Percentiles rank a stretch among this genome's conserved stretches.
Conservation (phyloP, 2,797 vertebrate genomes). For the Schizothorax lantsangensis region DNA sequence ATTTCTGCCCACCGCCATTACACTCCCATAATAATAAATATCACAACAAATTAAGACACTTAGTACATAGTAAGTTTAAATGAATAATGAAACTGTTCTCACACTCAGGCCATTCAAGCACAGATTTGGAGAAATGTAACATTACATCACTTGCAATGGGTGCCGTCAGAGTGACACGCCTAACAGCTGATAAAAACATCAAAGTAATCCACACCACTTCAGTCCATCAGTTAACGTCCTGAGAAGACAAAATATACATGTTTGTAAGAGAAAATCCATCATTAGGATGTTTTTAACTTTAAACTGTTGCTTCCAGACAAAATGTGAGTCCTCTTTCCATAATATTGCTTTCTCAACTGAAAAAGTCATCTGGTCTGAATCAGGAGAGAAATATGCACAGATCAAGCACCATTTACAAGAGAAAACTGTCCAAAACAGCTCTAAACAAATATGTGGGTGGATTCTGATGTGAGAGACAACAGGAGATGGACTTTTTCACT, state of each 20-base stretch:
- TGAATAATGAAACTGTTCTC: not conserved
- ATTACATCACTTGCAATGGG: not conserved
- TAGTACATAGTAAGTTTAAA: not conserved
- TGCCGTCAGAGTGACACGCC: not conserved
- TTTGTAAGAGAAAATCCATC: not conserved
- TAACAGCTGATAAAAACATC: not conserved
- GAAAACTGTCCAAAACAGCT: not conserved
- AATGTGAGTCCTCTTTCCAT: not conserved
- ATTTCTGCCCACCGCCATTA: not conserved
- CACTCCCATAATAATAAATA: not conserved
- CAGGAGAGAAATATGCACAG: not conserved
- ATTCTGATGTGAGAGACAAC: not conserved
- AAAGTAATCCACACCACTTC: not conserved
- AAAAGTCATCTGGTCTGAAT: not conserved
- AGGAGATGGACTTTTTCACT: not conserved
- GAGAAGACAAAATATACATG: not conserved
- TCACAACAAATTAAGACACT: not conserved
- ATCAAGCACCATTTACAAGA: not conserved
- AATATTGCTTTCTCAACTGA: not conserved
- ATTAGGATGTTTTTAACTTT: not conserved
- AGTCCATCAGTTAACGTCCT: not conserved
- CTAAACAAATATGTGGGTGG: not conserved
- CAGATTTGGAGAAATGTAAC: not conserved
- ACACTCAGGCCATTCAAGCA: not conserved
- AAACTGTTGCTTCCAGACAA: not conserved